Conservation (phyloP, 2,888 invertebrate genomes). For the Spilarctia lutea region DNA sequence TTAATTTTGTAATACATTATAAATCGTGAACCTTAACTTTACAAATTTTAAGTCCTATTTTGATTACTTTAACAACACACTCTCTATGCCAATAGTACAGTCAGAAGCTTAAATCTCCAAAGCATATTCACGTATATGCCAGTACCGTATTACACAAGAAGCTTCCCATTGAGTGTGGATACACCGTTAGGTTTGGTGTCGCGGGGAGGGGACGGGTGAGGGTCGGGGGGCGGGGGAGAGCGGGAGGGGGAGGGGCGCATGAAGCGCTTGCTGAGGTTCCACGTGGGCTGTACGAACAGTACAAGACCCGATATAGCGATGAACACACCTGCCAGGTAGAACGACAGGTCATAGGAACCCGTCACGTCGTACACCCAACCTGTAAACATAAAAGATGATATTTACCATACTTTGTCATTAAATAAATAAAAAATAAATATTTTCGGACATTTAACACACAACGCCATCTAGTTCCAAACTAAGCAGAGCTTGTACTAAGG, state of each 20-base stretch:
- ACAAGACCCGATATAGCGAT: conserved; percentile 91
- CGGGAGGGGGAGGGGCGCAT: conserved; percentile 23
- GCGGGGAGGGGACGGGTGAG: background rate
- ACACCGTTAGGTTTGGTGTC: conserved; percentile 48
- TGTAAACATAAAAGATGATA: conserved; percentile 73
- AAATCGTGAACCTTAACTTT: background rate
- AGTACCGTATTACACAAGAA: conserved; percentile 27
- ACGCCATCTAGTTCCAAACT: too few species aligned
- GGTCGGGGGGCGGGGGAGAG: background rate
- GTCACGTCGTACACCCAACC: conserved; percentile 94
- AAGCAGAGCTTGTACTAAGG: too few species aligned
- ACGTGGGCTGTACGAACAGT: conserved; percentile 72
- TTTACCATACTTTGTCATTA: too few species aligned
- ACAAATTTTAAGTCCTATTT: background rate
- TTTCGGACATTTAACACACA: too few species aligned
- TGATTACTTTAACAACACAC: background rate
- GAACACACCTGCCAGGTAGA: conserved; percentile 93
- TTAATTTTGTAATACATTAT: background rate
- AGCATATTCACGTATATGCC: background rate
- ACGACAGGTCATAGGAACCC: conserved; percentile 91
- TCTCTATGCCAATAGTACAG: background rate
- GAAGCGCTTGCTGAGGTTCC: conserved; percentile 36
- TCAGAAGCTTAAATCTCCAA: background rate
- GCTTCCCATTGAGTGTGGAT: conserved; percentile 62
- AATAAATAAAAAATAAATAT: too few species aligned